Evolutionary conservation across 2,797 vertebrate species (phyloP), one percentile per base, ranked within the genome.

Genomic region (Halcyon smyrnensis): DNA sequence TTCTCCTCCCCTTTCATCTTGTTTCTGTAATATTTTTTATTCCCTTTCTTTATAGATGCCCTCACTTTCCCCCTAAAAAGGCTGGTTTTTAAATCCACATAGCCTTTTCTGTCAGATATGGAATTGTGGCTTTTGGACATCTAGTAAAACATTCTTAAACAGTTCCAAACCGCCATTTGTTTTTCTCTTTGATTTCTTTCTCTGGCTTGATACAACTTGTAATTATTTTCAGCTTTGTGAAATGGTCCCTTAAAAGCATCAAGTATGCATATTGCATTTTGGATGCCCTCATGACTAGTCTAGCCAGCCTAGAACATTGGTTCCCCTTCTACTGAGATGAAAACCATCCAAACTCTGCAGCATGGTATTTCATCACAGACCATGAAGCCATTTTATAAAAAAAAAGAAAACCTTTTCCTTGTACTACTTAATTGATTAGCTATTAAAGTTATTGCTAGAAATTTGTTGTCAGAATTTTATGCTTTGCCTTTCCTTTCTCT

Each of bases 171-270:
- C 71, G 51, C 28, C 73, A 77, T 75, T 84, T 87, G 1, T 53
- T 94, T 87, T 94, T 63, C 19, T 85, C 41, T 89, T 73, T 67
- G 36, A 93, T 82, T 91, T 78, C 45, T 64, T 92, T 68, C 69
- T 91, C 48, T 90, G 34, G 48, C 25, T 15, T 76, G 37, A 18
- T 68, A 82, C 3, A 24, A 23, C 45, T 77, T 85, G 64, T 25
- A 93, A 81, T 78, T 88, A 71, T 86, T 90, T 88, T 91, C 89
- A 85, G 60, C 18, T 85, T 76, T 86, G 15, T 62, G 41, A 87
- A 93, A 80, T 16, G 37, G 60, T 53, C 45, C 23, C 89, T 91
- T 85, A 68, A 95, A 93, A 83, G 71, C 23, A 74, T n/a, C 34
- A 70, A 79, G 11, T 83, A 87, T 0, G 0, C 74, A 68, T 27